Percentiles rank a stretch among this genome's conserved stretches.
Evolutionary conservation across 2,888 invertebrate genomes (phyloP).

Genomic region (Protodeltote pygarga): DNA sequence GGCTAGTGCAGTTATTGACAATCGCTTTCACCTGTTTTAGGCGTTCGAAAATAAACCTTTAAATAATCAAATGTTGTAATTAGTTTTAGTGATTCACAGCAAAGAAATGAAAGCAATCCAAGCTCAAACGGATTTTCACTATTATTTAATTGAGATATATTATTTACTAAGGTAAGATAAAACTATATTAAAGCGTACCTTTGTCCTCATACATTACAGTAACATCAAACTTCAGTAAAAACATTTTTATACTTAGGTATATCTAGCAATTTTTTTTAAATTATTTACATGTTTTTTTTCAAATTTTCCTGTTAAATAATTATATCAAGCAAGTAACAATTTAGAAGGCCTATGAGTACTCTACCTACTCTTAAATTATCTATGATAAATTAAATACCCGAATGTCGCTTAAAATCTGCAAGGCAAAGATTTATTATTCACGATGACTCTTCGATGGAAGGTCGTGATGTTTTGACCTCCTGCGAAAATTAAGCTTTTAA

Average conservation of each 20-base stretch:
- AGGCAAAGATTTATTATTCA: slow-evolving; percentile 50
- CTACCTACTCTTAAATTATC: slow-evolving; percentile 14
- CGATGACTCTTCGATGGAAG: slow-evolving; percentile 34
- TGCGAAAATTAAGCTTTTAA: slow-evolving; percentile 27
- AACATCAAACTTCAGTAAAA: too few relatives aligned
- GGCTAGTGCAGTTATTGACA: not conserved
- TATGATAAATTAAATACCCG: slow-evolving; percentile 35
- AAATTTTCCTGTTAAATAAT: too few relatives aligned
- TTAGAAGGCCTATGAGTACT: slow-evolving; percentile 19
- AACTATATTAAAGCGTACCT: too few relatives aligned
- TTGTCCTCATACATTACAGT: too few relatives aligned
- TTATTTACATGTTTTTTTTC: too few relatives aligned
- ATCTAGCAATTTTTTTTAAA: too few relatives aligned
- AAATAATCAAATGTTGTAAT: slow-evolving; percentile 11
- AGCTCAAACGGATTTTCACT: too few relatives aligned
- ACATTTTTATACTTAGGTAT: too few relatives aligned
- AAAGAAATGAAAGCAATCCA: too few relatives aligned
- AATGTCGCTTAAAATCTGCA: slow-evolving; percentile 42
- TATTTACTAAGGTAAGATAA: too few relatives aligned
- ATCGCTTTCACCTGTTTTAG: slow-evolving; percentile 17
- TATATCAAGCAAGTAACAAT: slow-evolving; percentile 1
- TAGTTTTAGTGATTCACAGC: too few relatives aligned
- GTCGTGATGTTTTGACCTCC: slow-evolving; percentile 39
- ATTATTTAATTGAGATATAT: too few relatives aligned
- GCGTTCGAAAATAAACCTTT: slow-evolving; percentile 1